These are phyloP conservation scores for Hippoglossus hippoglossus DNA, from an alignment of 2,797 vertebrate species.

Conservation along the genomic window DNA sequence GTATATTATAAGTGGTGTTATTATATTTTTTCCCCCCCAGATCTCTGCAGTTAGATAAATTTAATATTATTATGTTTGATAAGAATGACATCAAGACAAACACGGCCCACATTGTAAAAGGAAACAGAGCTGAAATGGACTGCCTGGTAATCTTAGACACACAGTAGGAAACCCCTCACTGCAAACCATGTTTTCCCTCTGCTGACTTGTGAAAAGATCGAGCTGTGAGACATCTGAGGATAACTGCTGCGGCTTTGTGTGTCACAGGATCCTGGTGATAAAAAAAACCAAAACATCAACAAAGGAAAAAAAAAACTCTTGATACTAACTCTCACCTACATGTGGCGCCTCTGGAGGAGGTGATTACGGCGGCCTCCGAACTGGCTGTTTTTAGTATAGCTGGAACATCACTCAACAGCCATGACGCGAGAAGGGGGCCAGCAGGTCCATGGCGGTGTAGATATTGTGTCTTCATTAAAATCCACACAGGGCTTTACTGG, in stretches of 20 bases:
- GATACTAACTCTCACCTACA: slow-evolving; percentile 45
- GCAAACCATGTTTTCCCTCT: slow-evolving; percentile 5
- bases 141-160: not conserved
- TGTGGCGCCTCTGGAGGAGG: slow-evolving; percentile 42
- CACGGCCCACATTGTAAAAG: not conserved
- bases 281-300: slow-evolving; percentile 6
- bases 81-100: not conserved
- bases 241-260: slow-evolving; percentile 24
- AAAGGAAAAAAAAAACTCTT: slow-evolving; percentile 9
- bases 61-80: not conserved
- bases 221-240: slow-evolving; percentile 22
- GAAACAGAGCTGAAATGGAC: not conserved
- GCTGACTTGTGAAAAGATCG: slow-evolving; percentile 18
- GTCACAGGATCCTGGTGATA: slow-evolving; percentile 11
- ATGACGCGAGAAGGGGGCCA: slow-evolving; percentile 60
- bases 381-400: slow-evolving; percentile 30
- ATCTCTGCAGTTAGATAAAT: not conserved
- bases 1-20: not conserved
- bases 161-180: not conserved
- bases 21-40: not conserved
- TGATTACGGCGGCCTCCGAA: slow-evolving; percentile 61
- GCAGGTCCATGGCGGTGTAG: slow-evolving; percentile 49
- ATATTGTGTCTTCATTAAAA: slow-evolving; percentile 81
- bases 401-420: slow-evolving; percentile 40
- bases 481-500: slow-evolving; percentile 52